These are phyloP conservation scores for Platygyra sinensis DNA, from an alignment of 64 coral and sea anemone species.

Conservation along the genomic window DNA sequence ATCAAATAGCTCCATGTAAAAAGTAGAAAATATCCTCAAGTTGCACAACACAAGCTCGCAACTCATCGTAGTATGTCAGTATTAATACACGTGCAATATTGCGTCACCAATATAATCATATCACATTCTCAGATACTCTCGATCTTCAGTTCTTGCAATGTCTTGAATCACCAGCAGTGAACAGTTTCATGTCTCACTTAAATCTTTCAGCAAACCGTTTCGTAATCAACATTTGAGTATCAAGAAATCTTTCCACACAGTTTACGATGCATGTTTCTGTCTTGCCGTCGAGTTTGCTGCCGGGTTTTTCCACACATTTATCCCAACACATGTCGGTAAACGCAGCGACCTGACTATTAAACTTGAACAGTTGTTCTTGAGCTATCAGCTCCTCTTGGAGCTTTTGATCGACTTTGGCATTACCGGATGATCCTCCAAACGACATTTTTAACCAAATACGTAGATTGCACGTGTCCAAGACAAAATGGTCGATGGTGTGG, in stretches of 20 bases:
- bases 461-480: too few relatives aligned
- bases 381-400: slow-evolving; percentile 82
- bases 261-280: slow-evolving; percentile 90
- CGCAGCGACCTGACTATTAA: slow-evolving; percentile 83
- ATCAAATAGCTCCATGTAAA: too few relatives aligned
- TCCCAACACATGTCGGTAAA: slow-evolving; percentile 99
- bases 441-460: neutral
- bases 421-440: slow-evolving; percentile 31
- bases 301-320: slow-evolving; percentile 89
- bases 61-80: too few relatives aligned
- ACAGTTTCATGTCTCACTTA: neutral
- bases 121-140: too few relatives aligned
- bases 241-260: slow-evolving; percentile 97
- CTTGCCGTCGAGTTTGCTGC: slow-evolving; percentile 81
- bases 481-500: too few relatives aligned
- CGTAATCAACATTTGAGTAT: slow-evolving; percentile 85
- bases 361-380: slow-evolving; percentile 93
- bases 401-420: slow-evolving; percentile 63
- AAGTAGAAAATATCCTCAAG: too few relatives aligned
- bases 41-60: too few relatives aligned
- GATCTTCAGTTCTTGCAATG: too few relatives aligned
- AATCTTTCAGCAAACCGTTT: slow-evolving; percentile 74
- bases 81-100: too few relatives aligned
- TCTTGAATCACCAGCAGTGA: neutral
- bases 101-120: too few relatives aligned